phyloP scores from a whole-genome alignment of 2,888 invertebrate species.

The Alsophila aescularia region DNA sequence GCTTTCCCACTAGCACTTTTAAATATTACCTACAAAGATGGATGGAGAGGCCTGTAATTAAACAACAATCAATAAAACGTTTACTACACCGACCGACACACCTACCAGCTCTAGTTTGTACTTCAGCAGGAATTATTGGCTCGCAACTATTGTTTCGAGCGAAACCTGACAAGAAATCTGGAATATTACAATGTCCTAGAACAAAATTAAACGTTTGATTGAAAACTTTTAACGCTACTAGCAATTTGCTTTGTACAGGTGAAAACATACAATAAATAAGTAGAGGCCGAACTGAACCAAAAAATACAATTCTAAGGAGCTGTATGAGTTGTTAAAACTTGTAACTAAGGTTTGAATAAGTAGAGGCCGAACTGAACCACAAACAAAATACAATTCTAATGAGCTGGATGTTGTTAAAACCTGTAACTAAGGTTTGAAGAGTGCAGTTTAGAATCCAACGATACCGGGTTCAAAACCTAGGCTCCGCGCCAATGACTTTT shows the following conservation, averaged over 20 bases:
- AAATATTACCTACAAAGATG: conserved; percentile 8
- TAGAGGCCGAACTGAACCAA: too few relatives aligned
- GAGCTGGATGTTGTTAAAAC: background rate
- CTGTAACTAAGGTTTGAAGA: background rate
- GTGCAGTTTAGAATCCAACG: too few relatives aligned
- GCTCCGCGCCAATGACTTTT: too few relatives aligned
- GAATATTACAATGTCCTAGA: conserved; percentile 25
- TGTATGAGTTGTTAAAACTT: too few relatives aligned
- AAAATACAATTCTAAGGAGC: too few relatives aligned
- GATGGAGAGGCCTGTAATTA: conserved; percentile 21
- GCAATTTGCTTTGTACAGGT: conserved; percentile 12
- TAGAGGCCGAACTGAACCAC: background rate
- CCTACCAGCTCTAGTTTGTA: conserved; percentile 13
- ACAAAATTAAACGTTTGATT: conserved; percentile 20
- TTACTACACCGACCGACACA: conserved; percentile 17
- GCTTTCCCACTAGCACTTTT: background rate
- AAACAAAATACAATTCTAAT: background rate
- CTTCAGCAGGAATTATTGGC: conserved; percentile 19
- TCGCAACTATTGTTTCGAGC: conserved; percentile 18
- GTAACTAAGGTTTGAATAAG: background rate
- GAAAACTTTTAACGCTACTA: conserved; percentile 24
- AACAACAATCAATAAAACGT: conserved; percentile 15
- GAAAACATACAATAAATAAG: conserved; percentile 11
- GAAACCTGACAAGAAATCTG: conserved; percentile 27
- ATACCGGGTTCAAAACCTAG: too few relatives aligned